A percentile compares a stretch with the other conserved stretches of the same genome.
Evolutionary conservation across 2,797 vertebrate genomes (phyloP).

Genomic region (Pangasius mekongensis): DNA sequence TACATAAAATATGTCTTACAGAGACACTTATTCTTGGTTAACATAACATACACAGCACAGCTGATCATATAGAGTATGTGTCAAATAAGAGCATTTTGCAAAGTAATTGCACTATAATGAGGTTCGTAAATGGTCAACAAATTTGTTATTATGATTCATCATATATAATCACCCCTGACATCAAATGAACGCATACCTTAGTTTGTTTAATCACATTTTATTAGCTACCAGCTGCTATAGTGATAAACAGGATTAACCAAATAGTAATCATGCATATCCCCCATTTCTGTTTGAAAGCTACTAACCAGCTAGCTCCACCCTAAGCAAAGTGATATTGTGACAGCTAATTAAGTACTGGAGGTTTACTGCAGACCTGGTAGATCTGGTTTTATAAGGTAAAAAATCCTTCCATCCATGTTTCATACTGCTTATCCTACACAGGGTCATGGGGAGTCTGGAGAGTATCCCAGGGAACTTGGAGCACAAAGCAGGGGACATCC

Average conservation of each 20-base stretch:
- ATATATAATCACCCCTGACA: not conserved
- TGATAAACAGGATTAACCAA: not conserved
- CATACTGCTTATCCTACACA: too few species aligned
- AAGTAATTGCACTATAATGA: not conserved
- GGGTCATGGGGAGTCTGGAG: too few species aligned
- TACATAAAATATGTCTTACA: not conserved
- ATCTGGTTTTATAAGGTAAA: not conserved
- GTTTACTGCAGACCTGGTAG: not conserved
- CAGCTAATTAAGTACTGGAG: not conserved
- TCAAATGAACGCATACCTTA: not conserved
- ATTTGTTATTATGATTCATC: not conserved
- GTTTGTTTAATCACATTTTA: not conserved
- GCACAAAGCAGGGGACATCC: too few species aligned
- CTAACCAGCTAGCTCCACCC: not conserved
- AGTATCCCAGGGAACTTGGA: too few species aligned
- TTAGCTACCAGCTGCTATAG: not conserved
- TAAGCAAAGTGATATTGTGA: not conserved
- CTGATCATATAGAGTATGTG: not conserved
- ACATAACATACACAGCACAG: not conserved
- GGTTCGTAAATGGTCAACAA: not conserved
- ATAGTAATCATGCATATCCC: not conserved
- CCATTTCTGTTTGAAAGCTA: not conserved
- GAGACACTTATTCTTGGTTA: not conserved
- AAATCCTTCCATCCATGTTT: not conserved
- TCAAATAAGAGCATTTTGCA: not conserved